Conservation (phyloP, 2,797 vertebrate genomes). For the Lutjanus argentimaculatus region DNA sequence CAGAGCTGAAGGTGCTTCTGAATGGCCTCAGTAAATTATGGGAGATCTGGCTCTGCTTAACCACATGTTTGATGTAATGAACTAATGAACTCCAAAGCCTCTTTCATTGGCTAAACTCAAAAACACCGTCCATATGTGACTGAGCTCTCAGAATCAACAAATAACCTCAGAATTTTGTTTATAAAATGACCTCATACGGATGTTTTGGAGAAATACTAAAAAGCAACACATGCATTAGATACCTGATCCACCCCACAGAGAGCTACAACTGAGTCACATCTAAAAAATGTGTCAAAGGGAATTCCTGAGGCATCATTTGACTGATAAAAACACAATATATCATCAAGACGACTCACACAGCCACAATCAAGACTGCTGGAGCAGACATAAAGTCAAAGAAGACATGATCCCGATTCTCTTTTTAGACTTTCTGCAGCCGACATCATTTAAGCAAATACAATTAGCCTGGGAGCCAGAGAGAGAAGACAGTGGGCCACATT, state of each 20-base stretch:
- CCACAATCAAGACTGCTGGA: constrained; percentile 12
- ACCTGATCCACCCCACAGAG: constrained; percentile 30
- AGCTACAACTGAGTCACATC: constrained; percentile 37
- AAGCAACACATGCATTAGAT: constrained; percentile 32
- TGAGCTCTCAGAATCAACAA: constrained; percentile 28
- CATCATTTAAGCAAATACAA: constrained; percentile 66
- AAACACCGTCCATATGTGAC: constrained; percentile 46
- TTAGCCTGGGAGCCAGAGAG: constrained; percentile 54
- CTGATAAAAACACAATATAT: constrained; percentile 2
- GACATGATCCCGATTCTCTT: constrained; percentile 7
- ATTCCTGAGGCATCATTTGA: constrained; percentile 10
- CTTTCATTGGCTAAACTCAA: constrained; percentile 24
- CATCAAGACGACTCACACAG: constrained; percentile 18
- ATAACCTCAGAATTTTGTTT: not conserved
- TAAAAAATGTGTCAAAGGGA: constrained; percentile 42
- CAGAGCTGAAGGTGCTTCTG: constrained; percentile 47
- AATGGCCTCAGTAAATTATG: constrained; percentile 34
- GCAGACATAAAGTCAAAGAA: constrained; percentile 18
- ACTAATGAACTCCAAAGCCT: constrained; percentile 21
- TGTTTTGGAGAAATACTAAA: constrained; percentile 33
- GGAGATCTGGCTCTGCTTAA: constrained; percentile 56
- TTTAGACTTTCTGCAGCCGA: constrained; percentile 33
- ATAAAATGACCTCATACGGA: constrained; percentile 33
- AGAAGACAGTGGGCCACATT: constrained; percentile 71
- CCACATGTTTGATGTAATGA: constrained; percentile 46